Evolutionary conservation across 2,113 vertebrate species (phyloP), one percentile per base, ranked within the genome.

Genomic region (Hemiprocne comata): DNA sequence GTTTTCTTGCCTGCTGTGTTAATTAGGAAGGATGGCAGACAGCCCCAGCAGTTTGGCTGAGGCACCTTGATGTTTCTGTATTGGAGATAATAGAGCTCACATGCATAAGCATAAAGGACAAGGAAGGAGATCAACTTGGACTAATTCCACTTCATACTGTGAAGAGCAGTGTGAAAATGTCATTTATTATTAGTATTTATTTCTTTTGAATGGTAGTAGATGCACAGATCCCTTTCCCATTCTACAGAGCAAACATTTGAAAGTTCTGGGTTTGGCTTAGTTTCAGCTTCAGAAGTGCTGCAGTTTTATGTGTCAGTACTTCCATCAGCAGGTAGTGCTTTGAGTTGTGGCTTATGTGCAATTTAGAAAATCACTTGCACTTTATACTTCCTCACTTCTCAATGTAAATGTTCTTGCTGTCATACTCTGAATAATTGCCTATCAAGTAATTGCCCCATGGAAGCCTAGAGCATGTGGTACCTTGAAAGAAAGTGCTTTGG

Each of bases 11-110:
- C 57, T 93, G 73, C 85, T 95, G 86, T 75, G 86, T 92, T 95
- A 90, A 93, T 96, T 92, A 89, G 87, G 65, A 82, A 87, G 69
- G 61, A 92, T 94, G 91, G 89, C 94, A 95, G 72, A 48, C 72
- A 84, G 65, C 72, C 95, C 60, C 48, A 67, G 80, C 60, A 60
- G 31, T 51, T 65, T 40, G 77, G 82, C 74, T 70, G 60, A 87
- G 89, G 53, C 65, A 92, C 73, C 65, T 94, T 74, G 20, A 57
- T 94, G 79, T 78, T 80, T 95, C 80, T 66, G 14, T 74, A 67
- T 81, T 92, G 69, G 76, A 94, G 69, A 90, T 92, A 93, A 87
- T 82, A 77, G 42, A 3, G 12, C 61, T 89, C 57, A 71, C 12
- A 42, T 48, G 64, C 83, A 40, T 76, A 80, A 90, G 42, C 34